A percentile compares a stretch with the other conserved stretches of the same genome.
Evolutionary conservation across 2,888 invertebrate genomes (phyloP).

Genomic region (Nebria salina): DNA sequence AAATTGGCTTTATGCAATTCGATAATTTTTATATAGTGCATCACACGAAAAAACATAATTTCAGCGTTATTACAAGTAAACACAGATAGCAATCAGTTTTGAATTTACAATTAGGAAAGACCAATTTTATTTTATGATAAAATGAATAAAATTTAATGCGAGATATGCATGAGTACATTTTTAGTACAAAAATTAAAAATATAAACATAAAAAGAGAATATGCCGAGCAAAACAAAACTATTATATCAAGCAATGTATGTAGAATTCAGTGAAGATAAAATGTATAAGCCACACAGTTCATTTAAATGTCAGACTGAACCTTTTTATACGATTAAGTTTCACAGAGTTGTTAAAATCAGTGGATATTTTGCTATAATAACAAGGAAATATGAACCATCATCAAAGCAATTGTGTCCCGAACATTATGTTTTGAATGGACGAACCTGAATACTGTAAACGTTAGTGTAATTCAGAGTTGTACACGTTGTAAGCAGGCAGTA

Average conservation of each 20-base stretch:
- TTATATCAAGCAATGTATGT: neutral
- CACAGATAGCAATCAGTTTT: too few relatives aligned
- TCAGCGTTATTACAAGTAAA: too few relatives aligned
- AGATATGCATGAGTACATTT: neutral
- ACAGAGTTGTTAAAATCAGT: neutral
- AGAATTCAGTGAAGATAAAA: neutral
- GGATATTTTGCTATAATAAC: neutral
- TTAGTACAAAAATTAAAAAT: neutral
- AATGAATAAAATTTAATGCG: neutral
- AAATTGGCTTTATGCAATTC: too few relatives aligned
- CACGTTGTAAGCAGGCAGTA: slow-evolving; percentile 8
- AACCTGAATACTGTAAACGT: neutral
- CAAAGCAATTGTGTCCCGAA: neutral
- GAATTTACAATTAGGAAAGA: too few relatives aligned
- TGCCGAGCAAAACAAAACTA: neutral
- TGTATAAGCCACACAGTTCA: neutral
- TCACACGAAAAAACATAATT: too few relatives aligned
- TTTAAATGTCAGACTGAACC: neutral
- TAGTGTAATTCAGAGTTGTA: slow-evolving; percentile 7
- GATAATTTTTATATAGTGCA: too few relatives aligned
- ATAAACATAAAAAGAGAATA: neutral
- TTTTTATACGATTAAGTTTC: neutral
- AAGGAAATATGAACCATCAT: neutral
- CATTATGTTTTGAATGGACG: slow-evolving; percentile 8
- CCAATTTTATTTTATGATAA: neutral